Conservation (phyloP, 2,888 invertebrate genomes). For the Rhingia campestris region DNA sequence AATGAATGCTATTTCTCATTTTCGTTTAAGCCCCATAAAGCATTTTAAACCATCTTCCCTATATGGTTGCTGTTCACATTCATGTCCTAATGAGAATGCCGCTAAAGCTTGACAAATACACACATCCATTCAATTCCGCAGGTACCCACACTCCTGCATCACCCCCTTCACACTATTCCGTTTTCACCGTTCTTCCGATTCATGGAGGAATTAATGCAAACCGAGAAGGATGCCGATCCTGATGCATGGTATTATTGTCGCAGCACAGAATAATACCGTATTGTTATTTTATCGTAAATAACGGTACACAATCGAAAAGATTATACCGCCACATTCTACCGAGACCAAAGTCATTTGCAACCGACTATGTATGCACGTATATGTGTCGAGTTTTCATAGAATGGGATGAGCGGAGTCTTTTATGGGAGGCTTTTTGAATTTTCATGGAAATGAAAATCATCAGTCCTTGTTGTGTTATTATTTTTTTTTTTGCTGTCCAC, state of each 20-base stretch:
- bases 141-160: not conserved
- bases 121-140: not conserved
- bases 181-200: not conserved
- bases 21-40: not conserved
- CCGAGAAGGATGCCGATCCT: constrained; percentile 16
- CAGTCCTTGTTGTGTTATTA: constrained; percentile 32
- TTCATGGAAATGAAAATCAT: constrained; percentile 65
- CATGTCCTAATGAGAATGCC: constrained; percentile 16
- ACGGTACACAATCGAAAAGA: constrained; percentile 39
- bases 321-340: constrained; percentile 50
- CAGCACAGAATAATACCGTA: not conserved
- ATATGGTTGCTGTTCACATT: constrained; percentile 16
- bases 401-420: constrained; percentile 9
- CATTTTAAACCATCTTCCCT: constrained; percentile 1
- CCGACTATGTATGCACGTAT: not conserved
- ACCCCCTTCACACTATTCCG: not conserved
- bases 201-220: constrained; percentile 52
- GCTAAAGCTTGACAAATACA: constrained; percentile 17
- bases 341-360: constrained; percentile 32
- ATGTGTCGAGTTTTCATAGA: not conserved
- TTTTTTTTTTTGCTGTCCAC: constrained; percentile 63
- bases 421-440: constrained; percentile 40
- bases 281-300: constrained; percentile 51
- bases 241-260: constrained; percentile 41
- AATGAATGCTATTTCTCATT: constrained; percentile 9